phyloP scores from a whole-genome alignment of 2,888 invertebrate genomes.

The Cerceris rybyensis region DNA sequence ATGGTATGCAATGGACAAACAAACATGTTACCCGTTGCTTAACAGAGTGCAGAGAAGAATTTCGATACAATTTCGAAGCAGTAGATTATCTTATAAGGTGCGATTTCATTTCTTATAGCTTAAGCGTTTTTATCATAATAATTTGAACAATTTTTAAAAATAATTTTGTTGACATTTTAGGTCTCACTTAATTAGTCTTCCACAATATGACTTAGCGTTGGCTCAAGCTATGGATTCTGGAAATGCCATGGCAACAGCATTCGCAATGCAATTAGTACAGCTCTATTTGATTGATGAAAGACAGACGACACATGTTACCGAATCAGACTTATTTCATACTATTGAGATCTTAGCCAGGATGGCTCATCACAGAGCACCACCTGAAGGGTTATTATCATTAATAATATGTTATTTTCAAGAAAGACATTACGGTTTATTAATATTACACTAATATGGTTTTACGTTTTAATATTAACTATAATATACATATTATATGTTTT shows the following conservation, averaged over 20 bases:
- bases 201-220: slow-evolving; percentile 90
- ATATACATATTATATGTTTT: slow-evolving; percentile 29
- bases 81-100: slow-evolving; percentile 91
- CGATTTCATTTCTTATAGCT: not conserved
- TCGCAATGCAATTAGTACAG: slow-evolving; percentile 96
- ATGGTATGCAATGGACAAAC: slow-evolving; percentile 94
- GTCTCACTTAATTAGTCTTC: slow-evolving; percentile 84
- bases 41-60: slow-evolving; percentile 94
- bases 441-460: not conserved
- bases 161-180: slow-evolving; percentile 65
- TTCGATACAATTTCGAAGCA: slow-evolving; percentile 95
- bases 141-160: not conserved
- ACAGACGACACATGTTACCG: slow-evolving; percentile 88
- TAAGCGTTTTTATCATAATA: not conserved
- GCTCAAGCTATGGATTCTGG: slow-evolving; percentile 95
- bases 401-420: not conserved
- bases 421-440: not conserved
- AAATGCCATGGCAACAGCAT: slow-evolving; percentile 90
- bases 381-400: slow-evolving; percentile 86
- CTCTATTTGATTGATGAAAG: slow-evolving; percentile 93
- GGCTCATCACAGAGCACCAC: slow-evolving; percentile 88
- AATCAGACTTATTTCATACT: slow-evolving; percentile 93
- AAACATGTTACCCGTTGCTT: slow-evolving; percentile 95
- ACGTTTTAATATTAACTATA: not conserved
- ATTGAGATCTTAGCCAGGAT: slow-evolving; percentile 92